Conservation (phyloP, 2,888 invertebrate species). For the Bembecia ichneumoniformis region DNA sequence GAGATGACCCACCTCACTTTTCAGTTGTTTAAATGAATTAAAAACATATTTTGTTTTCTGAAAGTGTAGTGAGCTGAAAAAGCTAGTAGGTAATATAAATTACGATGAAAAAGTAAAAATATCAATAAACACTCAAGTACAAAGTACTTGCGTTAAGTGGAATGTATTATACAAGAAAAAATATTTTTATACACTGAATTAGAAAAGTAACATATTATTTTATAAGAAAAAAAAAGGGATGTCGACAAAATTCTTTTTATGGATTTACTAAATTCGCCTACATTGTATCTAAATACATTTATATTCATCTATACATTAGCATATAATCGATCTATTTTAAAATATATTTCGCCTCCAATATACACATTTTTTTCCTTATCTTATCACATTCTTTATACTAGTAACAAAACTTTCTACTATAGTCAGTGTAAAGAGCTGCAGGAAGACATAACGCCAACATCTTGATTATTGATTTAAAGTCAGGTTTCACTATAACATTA, state of each 20-base stretch:
- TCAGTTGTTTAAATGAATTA: no score
- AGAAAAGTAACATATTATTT: no score
- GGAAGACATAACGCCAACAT: constrained; percentile 62
- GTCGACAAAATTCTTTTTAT: constrained; percentile 10
- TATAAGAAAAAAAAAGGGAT: constrained; percentile 16
- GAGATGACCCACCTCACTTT: no score
- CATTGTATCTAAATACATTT: constrained; percentile 33
- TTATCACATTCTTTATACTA: constrained; percentile 69
- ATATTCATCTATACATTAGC: constrained; percentile 43
- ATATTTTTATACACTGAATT: no score
- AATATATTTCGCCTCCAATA: constrained; percentile 46
- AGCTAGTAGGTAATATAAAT: no score
- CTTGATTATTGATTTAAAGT: not conserved
- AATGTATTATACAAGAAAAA: no score
- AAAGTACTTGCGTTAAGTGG: no score
- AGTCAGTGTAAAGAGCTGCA: constrained; percentile 73
- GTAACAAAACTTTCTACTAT: constrained; percentile 62
- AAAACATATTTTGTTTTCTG: no score
- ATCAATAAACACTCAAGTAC: no score
- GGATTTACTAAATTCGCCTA: constrained; percentile 26
- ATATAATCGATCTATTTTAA: constrained; percentile 42
- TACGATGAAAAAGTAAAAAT: no score
- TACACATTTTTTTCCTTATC: constrained; percentile 51
- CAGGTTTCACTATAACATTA: not conserved
- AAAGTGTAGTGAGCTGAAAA: no score